These are phyloP conservation scores for Morbakka virulenta DNA, from an alignment of 30 jellyfish, hydroid and myxozoan genomes.

Conservation along the genomic window DNA sequence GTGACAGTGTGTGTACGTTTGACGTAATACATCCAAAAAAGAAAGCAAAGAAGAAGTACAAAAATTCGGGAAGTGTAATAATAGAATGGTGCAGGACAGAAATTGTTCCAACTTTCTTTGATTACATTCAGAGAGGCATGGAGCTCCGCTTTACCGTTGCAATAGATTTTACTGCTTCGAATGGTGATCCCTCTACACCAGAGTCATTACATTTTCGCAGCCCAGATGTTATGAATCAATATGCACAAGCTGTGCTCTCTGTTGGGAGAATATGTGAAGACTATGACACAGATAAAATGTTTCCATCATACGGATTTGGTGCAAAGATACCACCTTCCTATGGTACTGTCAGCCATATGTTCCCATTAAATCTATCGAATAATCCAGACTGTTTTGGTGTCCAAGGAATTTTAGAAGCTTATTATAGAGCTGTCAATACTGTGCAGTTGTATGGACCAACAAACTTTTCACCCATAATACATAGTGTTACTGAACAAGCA, in stretches of 20 bases:
- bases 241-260: slow-evolving; percentile 68
- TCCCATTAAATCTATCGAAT: slow-evolving; percentile 41
- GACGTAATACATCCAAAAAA: slow-evolving; percentile 63
- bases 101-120: slow-evolving; percentile 55
- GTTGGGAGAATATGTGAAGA: slow-evolving; percentile 82
- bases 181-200: slow-evolving; percentile 66
- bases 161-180: slow-evolving; percentile 87
- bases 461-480: slow-evolving; percentile 81
- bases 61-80: slow-evolving; percentile 73
- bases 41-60: slow-evolving; percentile 67
- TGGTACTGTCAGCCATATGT: slow-evolving; percentile 45
- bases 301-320: slow-evolving; percentile 68
- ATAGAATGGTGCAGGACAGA: slow-evolving; percentile 31
- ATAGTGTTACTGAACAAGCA: slow-evolving; percentile 57
- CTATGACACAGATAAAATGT: slow-evolving; percentile 62
- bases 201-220: slow-evolving; percentile 62
- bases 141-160: slow-evolving; percentile 79
- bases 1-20: slow-evolving; percentile 32
- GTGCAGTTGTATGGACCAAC: slow-evolving; percentile 83
- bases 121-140: slow-evolving; percentile 65
- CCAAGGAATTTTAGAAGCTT: slow-evolving; percentile 68
- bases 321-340: slow-evolving; percentile 55
- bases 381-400: slow-evolving; percentile 73
- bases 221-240: slow-evolving; percentile 72
- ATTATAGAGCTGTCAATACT: slow-evolving; percentile 36